phyloP scores from a whole-genome alignment of 2,797 vertebrate genomes.

The Luscinia luscinia region DNA sequence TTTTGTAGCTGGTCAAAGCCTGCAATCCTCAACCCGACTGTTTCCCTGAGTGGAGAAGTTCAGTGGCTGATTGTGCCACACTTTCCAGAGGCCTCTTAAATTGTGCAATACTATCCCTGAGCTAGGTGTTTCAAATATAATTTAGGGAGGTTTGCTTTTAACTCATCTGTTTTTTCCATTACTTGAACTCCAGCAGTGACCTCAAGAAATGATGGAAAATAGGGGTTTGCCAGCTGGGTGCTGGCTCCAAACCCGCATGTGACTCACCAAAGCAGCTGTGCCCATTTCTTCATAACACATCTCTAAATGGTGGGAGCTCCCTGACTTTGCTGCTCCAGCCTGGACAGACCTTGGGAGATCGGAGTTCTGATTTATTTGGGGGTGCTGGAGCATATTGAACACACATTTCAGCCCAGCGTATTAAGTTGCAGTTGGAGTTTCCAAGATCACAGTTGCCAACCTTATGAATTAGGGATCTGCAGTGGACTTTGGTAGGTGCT shows the following conservation, averaged over 20 bases:
- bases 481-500: neutral
- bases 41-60: neutral
- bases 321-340: neutral
- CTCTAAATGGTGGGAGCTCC: neutral
- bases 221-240: neutral
- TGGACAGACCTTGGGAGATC: neutral
- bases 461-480: neutral
- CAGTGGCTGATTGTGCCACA: neutral
- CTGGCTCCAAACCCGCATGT: neutral
- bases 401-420: neutral
- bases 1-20: neutral
- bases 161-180: neutral
- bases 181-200: neutral
- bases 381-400: neutral
- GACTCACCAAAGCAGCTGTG: neutral
- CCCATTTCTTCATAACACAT: neutral
- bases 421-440: neutral
- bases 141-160: neutral
- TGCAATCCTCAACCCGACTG: accelerated
- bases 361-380: neutral
- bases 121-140: neutral
- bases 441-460: neutral
- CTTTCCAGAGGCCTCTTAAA: neutral
- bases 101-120: neutral
- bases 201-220: neutral